Evolutionary conservation across 2,888 invertebrate genomes (phyloP), one percentile per base, ranked within the genome.

Genomic region (Pelosia muscerda): DNA sequence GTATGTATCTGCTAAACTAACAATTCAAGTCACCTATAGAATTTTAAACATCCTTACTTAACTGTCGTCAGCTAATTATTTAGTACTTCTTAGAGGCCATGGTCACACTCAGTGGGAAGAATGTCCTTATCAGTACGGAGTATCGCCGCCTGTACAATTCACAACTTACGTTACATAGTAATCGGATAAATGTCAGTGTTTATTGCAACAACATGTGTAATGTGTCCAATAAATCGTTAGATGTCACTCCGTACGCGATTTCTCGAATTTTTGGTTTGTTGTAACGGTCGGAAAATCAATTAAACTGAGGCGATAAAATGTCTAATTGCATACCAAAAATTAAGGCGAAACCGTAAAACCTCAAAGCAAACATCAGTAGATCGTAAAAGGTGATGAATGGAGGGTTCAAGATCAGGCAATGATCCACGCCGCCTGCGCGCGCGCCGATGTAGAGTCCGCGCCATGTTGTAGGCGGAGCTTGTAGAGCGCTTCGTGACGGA

Each of bases 361-460:
- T 83, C 90, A 90, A 90, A 89, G 86, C 86, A 89, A 88, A 88
- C 85, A 87, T 83, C 66, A 82, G 81, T 81, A 83, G 83, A 81
- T 92, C 92, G 90, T 92, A 91, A 92, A 93, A 83, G 81, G 90
- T 91, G 90, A 92, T 92, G 91, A 92, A 93, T 92, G 90, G 90
- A 90, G 86, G 88, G 90, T 91, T 91, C 92, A 92, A 91, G 89
- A 92, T 86, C 92, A 91, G 84, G 80, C 87, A 87, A 83, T 80
- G 83, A 76, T 84, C 84, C 76, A 79, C 84, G 85, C 87, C 88
- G 81, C 77, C 77, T 72, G 78, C 85, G 81, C 81, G 74, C 71
- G 77, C 76, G 80, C 69, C 70, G 63, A 67, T 68, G 60, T 63
- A 58, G 63, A 65, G 66, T 65, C 76, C 73, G 83, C 92, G 93